These are phyloP conservation scores for Teleogryllus occipitalis DNA, from an alignment of 1,140 invertebrate species.

Conservation along the genomic window DNA sequence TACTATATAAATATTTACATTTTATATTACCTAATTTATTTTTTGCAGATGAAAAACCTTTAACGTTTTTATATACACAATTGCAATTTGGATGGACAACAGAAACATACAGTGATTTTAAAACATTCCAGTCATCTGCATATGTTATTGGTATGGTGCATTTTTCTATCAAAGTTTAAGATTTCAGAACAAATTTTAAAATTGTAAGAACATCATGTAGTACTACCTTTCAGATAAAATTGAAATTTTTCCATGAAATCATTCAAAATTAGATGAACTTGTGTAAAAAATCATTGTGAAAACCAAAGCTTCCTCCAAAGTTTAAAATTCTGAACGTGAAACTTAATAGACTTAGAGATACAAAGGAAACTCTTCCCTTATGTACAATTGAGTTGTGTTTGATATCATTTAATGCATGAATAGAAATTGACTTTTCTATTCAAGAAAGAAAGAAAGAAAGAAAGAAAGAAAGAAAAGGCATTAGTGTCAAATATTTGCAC, in stretches of 20 bases:
- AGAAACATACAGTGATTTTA: slow-evolving; percentile 52
- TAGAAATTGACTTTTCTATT: no score
- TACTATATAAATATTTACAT: background rate
- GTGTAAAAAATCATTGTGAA: background rate
- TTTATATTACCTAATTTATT: slow-evolving; percentile 15
- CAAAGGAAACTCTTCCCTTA: no score
- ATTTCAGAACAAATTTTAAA: no score
- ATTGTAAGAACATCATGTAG: no score
- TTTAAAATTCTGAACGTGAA: background rate
- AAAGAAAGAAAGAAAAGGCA: background rate
- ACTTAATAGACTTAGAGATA: no score
- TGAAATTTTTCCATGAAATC: no score
- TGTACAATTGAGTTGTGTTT: no score
- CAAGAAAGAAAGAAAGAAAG: no score
- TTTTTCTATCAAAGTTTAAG: no score
- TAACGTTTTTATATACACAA: slow-evolving; percentile 57
- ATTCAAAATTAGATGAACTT: background rate
- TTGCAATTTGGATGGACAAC: slow-evolving; percentile 58
- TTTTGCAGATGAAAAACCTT: slow-evolving; percentile 55
- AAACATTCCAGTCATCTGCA: slow-evolving; percentile 55
- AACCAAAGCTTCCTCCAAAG: background rate
- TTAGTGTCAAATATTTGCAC: background rate
- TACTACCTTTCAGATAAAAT: no score
- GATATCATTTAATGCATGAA: no score
- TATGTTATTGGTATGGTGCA: slow-evolving; percentile 46